A percentile compares a stretch with the other conserved stretches of the same genome.
Evolutionary conservation across 1,140 invertebrate species (phyloP).

Genomic region (Pogonomyrmex californicus): DNA sequence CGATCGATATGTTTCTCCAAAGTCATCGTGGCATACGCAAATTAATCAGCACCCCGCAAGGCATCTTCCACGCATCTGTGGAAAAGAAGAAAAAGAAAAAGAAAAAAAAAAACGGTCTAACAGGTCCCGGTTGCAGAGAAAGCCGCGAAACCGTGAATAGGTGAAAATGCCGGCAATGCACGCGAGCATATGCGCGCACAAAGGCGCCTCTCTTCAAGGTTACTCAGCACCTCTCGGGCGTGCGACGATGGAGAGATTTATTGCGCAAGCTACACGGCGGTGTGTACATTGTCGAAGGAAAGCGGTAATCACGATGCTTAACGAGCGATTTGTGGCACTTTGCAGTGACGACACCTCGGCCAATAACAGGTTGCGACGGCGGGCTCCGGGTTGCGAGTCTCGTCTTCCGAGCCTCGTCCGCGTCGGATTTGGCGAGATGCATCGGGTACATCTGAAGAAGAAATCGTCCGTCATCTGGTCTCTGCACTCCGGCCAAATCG

Average conservation of each 20-base stretch:
- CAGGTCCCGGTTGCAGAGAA: constrained; percentile 32
- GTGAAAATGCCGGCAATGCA: constrained; percentile 33
- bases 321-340: constrained; percentile 76
- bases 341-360: constrained; percentile 49
- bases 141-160: constrained; percentile 49
- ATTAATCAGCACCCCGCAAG: constrained; percentile 39
- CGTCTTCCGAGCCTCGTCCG: constrained; percentile 54
- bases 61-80: neutral
- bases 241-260: constrained; percentile 70
- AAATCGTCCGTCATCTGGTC: constrained; percentile 11
- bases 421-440: constrained; percentile 39
- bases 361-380: constrained; percentile 62
- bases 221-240: constrained; percentile 54
- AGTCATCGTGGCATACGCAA: constrained; percentile 3
- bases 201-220: constrained; percentile 52
- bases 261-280: constrained; percentile 51
- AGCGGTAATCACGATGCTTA: constrained; percentile 74
- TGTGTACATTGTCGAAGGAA: constrained; percentile 72
- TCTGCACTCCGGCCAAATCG: constrained; percentile 17
- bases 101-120: neutral
- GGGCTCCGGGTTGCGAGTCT: constrained; percentile 33
- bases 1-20: constrained; percentile 48
- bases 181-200: constrained; percentile 44
- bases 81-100: neutral
- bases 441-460: neutral